phyloP scores from a whole-genome alignment of 1,140 invertebrate species.

The Musca vetustissima region DNA sequence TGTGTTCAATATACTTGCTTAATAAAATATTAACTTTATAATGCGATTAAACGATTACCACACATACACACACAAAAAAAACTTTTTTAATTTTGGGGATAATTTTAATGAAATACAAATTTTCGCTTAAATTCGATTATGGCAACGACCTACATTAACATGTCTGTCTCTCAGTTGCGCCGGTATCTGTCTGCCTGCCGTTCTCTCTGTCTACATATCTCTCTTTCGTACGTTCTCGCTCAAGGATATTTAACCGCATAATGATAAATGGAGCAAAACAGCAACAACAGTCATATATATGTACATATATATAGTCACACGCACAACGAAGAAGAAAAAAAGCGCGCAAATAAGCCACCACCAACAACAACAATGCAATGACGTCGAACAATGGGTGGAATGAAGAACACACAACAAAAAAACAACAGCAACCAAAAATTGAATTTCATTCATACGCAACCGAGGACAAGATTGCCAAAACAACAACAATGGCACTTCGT shows the following conservation, averaged over 20 bases:
- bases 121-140: conserved; percentile 11
- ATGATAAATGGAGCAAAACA: neutral
- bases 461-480: too few species aligned
- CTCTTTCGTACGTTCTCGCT: neutral
- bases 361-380: neutral
- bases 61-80: too few species aligned
- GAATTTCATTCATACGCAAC: conserved; percentile 18
- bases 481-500: too few species aligned
- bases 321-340: too few species aligned
- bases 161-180: too few species aligned
- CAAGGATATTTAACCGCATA: conserved; percentile 18
- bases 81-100: too few species aligned
- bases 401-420: neutral
- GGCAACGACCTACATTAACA: conserved; percentile 20
- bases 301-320: neutral
- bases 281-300: neutral
- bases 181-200: too few species aligned
- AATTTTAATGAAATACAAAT: conserved; percentile 12
- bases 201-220: neutral
- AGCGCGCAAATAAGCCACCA: neutral
- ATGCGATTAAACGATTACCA: too few species aligned
- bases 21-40: too few species aligned
- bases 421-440: neutral
- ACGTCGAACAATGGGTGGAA: neutral
- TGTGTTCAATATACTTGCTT: too few species aligned